Percentiles rank a stretch among this genome's conserved stretches.
These are phyloP conservation scores for Phymastichus coffea DNA, from an alignment of 1,140 invertebrate genomes.

Conservation along the genomic window DNA sequence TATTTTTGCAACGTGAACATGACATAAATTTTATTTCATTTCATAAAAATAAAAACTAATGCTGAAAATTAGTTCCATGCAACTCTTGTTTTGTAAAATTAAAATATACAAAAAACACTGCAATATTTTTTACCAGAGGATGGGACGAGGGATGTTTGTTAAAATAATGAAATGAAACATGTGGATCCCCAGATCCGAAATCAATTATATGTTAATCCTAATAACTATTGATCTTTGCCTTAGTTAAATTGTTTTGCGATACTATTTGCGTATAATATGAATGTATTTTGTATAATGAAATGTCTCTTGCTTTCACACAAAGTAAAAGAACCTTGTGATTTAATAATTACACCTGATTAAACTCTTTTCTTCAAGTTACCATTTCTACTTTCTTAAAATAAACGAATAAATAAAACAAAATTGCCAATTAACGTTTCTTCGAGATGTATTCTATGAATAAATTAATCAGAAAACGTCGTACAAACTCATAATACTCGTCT, in stretches of 20 bases:
- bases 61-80: conserved; percentile 3
- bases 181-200: conserved; percentile 42
- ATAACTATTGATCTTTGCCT: conserved; percentile 34
- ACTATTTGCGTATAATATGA: conserved; percentile 37
- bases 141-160: conserved; percentile 52
- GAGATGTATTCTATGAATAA: conserved; percentile 20
- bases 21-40: conserved; percentile 4
- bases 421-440: conserved; percentile 45
- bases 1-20: too few relatives aligned
- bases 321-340: conserved; percentile 32
- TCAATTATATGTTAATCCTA: conserved; percentile 39
- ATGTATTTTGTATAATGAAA: conserved; percentile 42
- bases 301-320: conserved; percentile 37
- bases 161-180: conserved; percentile 40
- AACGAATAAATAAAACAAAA: too few relatives aligned
- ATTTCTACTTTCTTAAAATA: conserved; percentile 5
- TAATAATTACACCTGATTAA: conserved; percentile 22
- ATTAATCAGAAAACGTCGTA: not conserved
- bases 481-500: conserved; percentile 18
- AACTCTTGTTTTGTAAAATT: conserved; percentile 14
- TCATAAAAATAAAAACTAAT: not conserved
- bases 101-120: conserved; percentile 38
- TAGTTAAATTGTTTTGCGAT: conserved; percentile 43
- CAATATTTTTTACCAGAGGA: conserved; percentile 58
- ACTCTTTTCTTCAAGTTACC: conserved; percentile 10